Percentiles rank a stretch among this genome's conserved stretches.
These are phyloP conservation scores for Heliconius cydno DNA, from an alignment of 2,888 invertebrate species.

Conservation along the genomic window DNA sequence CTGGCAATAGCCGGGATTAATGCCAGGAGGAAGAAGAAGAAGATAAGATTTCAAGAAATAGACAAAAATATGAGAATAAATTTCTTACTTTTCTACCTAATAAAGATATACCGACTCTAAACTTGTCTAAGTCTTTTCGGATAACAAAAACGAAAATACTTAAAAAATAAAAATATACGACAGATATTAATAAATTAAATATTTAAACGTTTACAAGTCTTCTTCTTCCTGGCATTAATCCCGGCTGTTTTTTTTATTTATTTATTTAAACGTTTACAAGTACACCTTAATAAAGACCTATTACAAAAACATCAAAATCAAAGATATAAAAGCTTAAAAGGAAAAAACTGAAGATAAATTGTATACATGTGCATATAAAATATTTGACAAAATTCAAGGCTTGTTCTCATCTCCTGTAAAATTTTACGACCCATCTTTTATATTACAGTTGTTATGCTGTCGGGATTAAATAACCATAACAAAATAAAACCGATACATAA, in stretches of 20 bases:
- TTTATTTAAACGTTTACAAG: not conserved
- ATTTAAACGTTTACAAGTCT: not conserved
- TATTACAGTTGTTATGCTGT: constrained; percentile 48
- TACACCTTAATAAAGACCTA: not conserved
- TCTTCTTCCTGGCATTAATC: too few species aligned
- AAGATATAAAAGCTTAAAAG: not conserved
- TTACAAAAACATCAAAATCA: constrained; percentile 1
- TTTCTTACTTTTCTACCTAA: not conserved
- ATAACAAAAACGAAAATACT: not conserved
- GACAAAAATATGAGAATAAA: too few species aligned
- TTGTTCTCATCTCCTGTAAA: constrained; percentile 26
- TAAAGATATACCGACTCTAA: not conserved
- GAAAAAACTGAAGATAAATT: not conserved
- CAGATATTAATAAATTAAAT: not conserved
- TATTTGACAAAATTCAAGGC: constrained; percentile 29
- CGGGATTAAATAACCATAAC: constrained; percentile 49
- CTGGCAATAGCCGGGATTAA: too few species aligned
- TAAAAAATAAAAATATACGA: not conserved
- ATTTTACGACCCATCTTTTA: constrained; percentile 42
- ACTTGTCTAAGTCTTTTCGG: not conserved
- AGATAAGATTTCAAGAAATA: not conserved
- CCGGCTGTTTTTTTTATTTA: too few species aligned
- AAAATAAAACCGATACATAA: constrained; percentile 56
- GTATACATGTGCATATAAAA: constrained; percentile 16
- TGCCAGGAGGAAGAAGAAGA: too few species aligned